A percentile compares a stretch with the other conserved stretches of the same genome.
These are phyloP conservation scores for Halesus radiatus DNA, from an alignment of 1,140 invertebrate species.

Conservation along the genomic window DNA sequence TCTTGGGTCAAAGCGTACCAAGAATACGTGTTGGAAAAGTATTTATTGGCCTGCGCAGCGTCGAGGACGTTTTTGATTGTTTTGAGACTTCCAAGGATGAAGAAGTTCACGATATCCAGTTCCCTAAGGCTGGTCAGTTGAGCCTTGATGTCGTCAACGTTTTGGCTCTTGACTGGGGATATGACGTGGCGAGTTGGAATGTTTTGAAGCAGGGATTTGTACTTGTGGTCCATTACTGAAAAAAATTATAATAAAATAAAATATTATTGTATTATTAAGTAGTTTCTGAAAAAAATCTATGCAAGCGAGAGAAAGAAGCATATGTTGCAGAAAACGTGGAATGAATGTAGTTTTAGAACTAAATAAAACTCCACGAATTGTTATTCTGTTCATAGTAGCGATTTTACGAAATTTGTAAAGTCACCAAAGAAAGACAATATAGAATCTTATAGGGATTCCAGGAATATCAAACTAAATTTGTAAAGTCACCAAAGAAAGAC, in stretches of 20 bases:
- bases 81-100: slow-evolving; percentile 80
- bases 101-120: slow-evolving; percentile 90
- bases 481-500: too few relatives aligned
- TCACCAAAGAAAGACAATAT: too few relatives aligned
- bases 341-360: too few relatives aligned
- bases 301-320: too few relatives aligned
- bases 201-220: slow-evolving; percentile 89
- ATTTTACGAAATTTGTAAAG: too few relatives aligned
- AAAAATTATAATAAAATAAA: not conserved
- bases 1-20: slow-evolving; percentile 76
- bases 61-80: slow-evolving; percentile 81
- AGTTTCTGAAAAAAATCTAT: too few relatives aligned
- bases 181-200: slow-evolving; percentile 90
- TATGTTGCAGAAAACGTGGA: too few relatives aligned
- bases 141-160: slow-evolving; percentile 69
- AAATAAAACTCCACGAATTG: too few relatives aligned
- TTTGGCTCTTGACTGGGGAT: slow-evolving; percentile 72
- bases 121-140: slow-evolving; percentile 82
- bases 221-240: slow-evolving; percentile 91
- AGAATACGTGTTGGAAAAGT: slow-evolving; percentile 69
- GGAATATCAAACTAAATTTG: too few relatives aligned
- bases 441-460: too few relatives aligned
- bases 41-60: slow-evolving; percentile 68
- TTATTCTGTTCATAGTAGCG: too few relatives aligned
- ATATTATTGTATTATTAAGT: too few relatives aligned